Base-by-base conservation (phyloP, 1,140 invertebrate species). In the Drosophila seguyi region DNA sequence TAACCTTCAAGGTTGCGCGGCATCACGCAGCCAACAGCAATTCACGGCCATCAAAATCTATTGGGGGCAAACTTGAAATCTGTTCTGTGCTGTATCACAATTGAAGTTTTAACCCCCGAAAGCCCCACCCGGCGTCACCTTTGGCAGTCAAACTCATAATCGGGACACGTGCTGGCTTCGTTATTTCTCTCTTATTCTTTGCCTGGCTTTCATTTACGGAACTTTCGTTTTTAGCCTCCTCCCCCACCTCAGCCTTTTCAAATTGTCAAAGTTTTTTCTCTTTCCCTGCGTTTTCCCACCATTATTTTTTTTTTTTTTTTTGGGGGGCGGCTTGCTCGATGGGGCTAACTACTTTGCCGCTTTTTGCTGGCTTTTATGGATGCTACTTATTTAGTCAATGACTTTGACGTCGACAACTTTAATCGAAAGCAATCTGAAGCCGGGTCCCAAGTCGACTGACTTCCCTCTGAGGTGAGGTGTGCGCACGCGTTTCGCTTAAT, bases 331-430 rank as follows among this genome's bases (percentile, higher is more conserved):
- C 36, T 20, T 20, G 29, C 11, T 53, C 29, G 31, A 10, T 55
- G 38, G 29, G 50, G 68, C 75, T 78, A 80, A 84, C 80, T 88
- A 87, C 84, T 88, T 84, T 86, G 45, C 65, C 76, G 65, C 65
- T 68, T 65, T 68, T 65, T 76, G 72, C 56, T 52, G 62, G 45
- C 58, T 78, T 88, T 87, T 87, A 88, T 88, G 76, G 69, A 87
- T 83, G 84, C 84, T 88, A 73, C 83, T 87, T 90, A 88, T 87
- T 87, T 87, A 87, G 84, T 84, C 85, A 88, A 88, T 84, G 84
- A 84, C 84, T 87, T 87, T 87, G 84, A 87, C 84, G 84, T 71
- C 75, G 76, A 81, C 84, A 87, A 88, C 84, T 87, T 87, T 87
- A 87, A 87, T 87, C 84, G 84, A 87, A 87, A 84, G 72, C 84